A percentile compares a stretch with the other conserved stretches of the same genome.
Evolutionary conservation across 2,797 vertebrate species (phyloP).

Genomic region (Sebastolobus altivelis): DNA sequence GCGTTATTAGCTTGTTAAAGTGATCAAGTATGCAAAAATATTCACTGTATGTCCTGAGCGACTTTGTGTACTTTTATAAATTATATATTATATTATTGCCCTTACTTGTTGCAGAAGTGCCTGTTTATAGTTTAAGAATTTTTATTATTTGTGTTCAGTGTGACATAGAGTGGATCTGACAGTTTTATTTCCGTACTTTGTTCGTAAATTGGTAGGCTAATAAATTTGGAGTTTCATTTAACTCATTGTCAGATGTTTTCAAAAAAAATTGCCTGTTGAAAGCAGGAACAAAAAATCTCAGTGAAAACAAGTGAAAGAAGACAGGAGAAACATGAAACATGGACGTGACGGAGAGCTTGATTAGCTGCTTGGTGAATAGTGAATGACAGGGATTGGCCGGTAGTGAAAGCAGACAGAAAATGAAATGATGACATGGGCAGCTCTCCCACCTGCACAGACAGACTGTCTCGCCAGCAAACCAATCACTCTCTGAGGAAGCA

Average conservation of each 20-base stretch:
- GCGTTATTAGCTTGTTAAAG: too few species aligned
- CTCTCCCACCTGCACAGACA: slow-evolving; percentile 72
- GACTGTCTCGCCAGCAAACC: slow-evolving; percentile 65
- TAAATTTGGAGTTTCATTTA: not conserved
- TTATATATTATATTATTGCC: not conserved
- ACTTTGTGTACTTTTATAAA: not conserved
- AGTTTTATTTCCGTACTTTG: not conserved
- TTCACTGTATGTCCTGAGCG: not conserved
- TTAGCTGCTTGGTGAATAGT: slow-evolving; percentile 54
- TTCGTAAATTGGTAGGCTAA: not conserved
- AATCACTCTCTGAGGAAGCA: slow-evolving; percentile 73
- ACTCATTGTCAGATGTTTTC: not conserved
- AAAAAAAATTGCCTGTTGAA: not conserved
- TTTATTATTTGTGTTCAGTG: not conserved
- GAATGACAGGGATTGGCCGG: slow-evolving; percentile 55
- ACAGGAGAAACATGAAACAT: slow-evolving; percentile 32
- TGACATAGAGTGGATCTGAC: not conserved
- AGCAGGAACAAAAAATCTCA: not conserved
- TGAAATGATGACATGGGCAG: slow-evolving; percentile 68
- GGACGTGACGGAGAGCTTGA: slow-evolving; percentile 31
- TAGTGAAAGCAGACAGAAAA: slow-evolving; percentile 65
- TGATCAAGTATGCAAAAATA: not conserved
- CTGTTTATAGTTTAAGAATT: not conserved
- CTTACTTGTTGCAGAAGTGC: not conserved
- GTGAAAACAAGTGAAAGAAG: slow-evolving; percentile 16